Evolutionary conservation across 2,888 invertebrate genomes (phyloP), one percentile per base, ranked within the genome.

Genomic region (Subacronicta megacephala): DNA sequence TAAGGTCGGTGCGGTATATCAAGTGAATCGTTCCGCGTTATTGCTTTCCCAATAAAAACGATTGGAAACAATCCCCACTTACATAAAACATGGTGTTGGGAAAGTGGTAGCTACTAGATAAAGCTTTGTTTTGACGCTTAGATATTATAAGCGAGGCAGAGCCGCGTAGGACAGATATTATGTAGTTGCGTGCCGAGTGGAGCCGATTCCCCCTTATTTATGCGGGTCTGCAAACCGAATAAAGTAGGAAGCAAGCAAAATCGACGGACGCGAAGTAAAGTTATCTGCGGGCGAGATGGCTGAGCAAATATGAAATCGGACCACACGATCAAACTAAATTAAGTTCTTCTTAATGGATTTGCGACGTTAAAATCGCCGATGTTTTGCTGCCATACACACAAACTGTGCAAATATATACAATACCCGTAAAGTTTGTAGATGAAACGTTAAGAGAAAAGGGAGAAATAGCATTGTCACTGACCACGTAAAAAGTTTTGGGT

Each of bases 401-500:
- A 78, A 68, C 72, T 73, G 75, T 73, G 66, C 80, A 85, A 88
- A 89, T 81, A 81, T 75, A 79, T 72, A 89, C 84, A 87, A 85
- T 88, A 82, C 82, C 75, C 80, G 76, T 80, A 78, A 78, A 88
- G 87, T 85, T 89, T 87, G 81, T 83, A 84, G 89, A 90, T 86
- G 87, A 90, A 91, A 90, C 84, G 86, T 85, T 90, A 89, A 91
- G 87, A 91, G 89, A 90, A 90, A 88, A 87, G 87, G 88, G 84
- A 89, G 85, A 87, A 90, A 90, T 87, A 84, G 87, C 89, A 89
- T 90, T 90, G 92, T 93, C 90, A 91, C 87, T 92, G 92, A 90
- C 90, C 91, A 92, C 90, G 89, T 92, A 92, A 93, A 93, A 93
- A 93, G 92, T 93, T 93, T 93, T 89, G 88, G 91, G 90, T 91